phyloP scores from a whole-genome alignment of 2,888 invertebrate genomes.

The Poecilobothrus nobilitatus region DNA sequence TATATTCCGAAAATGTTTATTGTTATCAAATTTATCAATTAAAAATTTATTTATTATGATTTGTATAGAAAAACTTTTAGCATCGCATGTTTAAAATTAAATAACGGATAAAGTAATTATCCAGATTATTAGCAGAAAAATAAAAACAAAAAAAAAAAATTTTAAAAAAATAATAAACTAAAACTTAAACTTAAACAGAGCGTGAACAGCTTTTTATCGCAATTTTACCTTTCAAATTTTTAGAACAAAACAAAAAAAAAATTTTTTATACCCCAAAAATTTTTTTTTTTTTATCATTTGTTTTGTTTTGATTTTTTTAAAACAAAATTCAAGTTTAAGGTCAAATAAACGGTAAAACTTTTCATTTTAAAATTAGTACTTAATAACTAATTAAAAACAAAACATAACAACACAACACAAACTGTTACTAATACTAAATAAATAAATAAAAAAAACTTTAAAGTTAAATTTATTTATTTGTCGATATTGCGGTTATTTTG shows the following conservation, averaged over 20 bases:
- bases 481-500: no score
- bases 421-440: no score
- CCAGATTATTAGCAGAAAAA: not conserved
- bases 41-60: no score
- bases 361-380: not conserved
- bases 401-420: no score
- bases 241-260: no score
- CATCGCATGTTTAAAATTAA: not conserved
- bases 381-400: no score
- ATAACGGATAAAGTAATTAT: slow-evolving; percentile 1
- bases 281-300: not conserved
- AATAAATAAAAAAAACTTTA: not conserved
- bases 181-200: not conserved
- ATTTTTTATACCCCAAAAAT: not conserved
- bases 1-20: no score
- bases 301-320: not conserved
- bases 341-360: not conserved
- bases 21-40: no score
- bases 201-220: not conserved
- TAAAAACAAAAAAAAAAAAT: not conserved
- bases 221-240: no score
- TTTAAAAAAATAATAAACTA: not conserved
- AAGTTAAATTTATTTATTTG: not conserved
- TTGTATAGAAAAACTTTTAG: no score
- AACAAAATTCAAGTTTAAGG: not conserved